These are phyloP conservation scores for Mesoclemmys tuberculata DNA, from an alignment of 2,113 vertebrate genomes.

Conservation along the genomic window DNA sequence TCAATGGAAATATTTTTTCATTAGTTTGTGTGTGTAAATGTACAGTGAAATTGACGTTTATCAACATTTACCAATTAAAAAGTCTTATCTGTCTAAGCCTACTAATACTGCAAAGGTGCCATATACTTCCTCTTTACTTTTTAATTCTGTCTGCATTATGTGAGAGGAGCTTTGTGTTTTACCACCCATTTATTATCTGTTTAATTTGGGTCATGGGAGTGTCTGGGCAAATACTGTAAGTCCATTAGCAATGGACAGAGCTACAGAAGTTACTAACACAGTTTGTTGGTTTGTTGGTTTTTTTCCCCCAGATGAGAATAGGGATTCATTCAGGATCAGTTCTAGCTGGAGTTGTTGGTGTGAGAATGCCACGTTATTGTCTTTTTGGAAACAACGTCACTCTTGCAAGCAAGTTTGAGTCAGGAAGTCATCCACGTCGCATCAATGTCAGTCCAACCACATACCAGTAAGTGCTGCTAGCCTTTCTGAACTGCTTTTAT, in stretches of 20 bases:
- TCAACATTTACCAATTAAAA: background rate
- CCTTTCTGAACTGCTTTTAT: background rate
- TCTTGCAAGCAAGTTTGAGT: slow-evolving; percentile 98
- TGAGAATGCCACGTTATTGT: slow-evolving; percentile 98
- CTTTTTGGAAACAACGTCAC: slow-evolving; percentile 99
- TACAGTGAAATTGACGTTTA: background rate
- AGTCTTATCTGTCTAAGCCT: background rate
- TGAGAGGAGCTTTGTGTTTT: background rate
- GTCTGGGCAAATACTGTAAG: background rate
- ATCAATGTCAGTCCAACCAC: slow-evolving; percentile 98
- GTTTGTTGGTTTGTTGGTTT: background rate
- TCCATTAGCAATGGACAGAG: background rate
- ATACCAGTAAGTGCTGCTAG: slow-evolving; percentile 88
- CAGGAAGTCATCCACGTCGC: slow-evolving; percentile 94
- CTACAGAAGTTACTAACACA: background rate
- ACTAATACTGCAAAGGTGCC: background rate
- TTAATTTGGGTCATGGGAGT: background rate
- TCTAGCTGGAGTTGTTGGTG: slow-evolving; percentile 95
- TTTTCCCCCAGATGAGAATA: slow-evolving; percentile 88
- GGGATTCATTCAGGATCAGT: slow-evolving; percentile 98
- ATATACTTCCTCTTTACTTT: background rate
- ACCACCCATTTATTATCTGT: background rate
- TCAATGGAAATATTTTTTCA: background rate
- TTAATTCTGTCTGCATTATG: background rate
- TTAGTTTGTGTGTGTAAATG: background rate